A percentile compares a stretch with the other conserved stretches of the same genome.
Evolutionary conservation across 2,888 invertebrate genomes (phyloP).

Genomic region (Dicycla oo): DNA sequence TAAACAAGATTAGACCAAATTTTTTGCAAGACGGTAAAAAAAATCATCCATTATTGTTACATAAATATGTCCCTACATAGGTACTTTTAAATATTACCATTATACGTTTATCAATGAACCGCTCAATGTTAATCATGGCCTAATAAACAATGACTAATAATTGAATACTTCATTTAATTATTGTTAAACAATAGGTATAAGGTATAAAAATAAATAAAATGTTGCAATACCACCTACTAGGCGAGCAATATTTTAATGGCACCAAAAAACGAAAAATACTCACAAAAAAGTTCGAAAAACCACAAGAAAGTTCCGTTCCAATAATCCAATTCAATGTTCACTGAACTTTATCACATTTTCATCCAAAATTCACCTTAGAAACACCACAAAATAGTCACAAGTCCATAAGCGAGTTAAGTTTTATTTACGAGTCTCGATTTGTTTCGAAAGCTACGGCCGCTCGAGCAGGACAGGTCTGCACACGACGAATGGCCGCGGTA

Average conservation of each 20-base stretch:
- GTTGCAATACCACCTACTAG: not conserved
- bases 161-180: not conserved
- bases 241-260: not conserved
- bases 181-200: not conserved
- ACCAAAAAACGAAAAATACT: constrained; percentile 25
- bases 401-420: constrained; percentile 6
- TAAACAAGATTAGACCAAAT: no score
- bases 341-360: constrained; percentile 23
- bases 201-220: not conserved
- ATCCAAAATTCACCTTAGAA: constrained; percentile 21
- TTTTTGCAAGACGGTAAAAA: no score
- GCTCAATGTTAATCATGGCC: not conserved
- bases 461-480: constrained; percentile 14
- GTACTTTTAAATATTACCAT: not conserved
- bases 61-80: no score
- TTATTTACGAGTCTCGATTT: constrained; percentile 18
- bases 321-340: constrained; percentile 47
- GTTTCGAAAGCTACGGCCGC: not conserved
- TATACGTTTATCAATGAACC: not conserved
- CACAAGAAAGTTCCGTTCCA: constrained; percentile 11
- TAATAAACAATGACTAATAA: not conserved
- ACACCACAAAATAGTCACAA: constrained; percentile 9
- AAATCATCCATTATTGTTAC: no score
- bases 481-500: constrained; percentile 22
- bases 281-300: constrained; percentile 36